Evolutionary conservation across 2,888 invertebrate species (phyloP).

Genomic region (Mimas tiliae): DNA sequence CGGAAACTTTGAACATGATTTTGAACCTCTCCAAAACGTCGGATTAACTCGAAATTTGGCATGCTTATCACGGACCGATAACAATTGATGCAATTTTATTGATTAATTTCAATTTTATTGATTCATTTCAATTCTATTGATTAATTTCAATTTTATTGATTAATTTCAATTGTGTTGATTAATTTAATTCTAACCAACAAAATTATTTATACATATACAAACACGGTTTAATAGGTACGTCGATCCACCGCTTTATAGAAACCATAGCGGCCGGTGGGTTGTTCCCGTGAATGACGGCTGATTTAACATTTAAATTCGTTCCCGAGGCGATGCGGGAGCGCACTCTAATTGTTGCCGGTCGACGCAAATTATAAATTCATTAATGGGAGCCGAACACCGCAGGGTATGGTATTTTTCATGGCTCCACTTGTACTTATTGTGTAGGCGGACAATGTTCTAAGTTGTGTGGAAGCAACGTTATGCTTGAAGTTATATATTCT

Average conservation of each 20-base stretch:
- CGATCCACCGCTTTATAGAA: constrained; percentile 38
- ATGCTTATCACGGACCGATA: too few species aligned
- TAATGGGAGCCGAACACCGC: constrained; percentile 53
- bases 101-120: too few species aligned
- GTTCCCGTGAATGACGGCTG: constrained; percentile 56
- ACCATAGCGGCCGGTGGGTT: constrained; percentile 51
- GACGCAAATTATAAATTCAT: constrained; percentile 78
- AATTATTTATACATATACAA: too few species aligned
- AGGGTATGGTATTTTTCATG: constrained; percentile 53
- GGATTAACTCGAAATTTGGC: too few species aligned
- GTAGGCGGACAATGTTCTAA: constrained; percentile 2
- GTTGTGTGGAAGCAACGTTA: not conserved
- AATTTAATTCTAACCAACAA: too few species aligned
- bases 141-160: too few species aligned
- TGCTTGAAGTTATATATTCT: constrained; percentile 32
- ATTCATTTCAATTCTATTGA: too few species aligned
- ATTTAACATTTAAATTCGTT: constrained; percentile 67
- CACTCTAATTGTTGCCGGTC: constrained; percentile 61
- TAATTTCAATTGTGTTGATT: too few species aligned
- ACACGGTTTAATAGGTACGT: not conserved
- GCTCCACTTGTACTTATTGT: constrained; percentile 30
- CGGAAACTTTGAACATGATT: too few species aligned
- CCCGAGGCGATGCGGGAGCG: constrained; percentile 61
- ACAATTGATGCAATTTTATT: too few species aligned
- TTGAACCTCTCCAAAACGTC: too few species aligned